Conservation (phyloP, 2,888 invertebrate genomes). For the Polyploca ridens region DNA sequence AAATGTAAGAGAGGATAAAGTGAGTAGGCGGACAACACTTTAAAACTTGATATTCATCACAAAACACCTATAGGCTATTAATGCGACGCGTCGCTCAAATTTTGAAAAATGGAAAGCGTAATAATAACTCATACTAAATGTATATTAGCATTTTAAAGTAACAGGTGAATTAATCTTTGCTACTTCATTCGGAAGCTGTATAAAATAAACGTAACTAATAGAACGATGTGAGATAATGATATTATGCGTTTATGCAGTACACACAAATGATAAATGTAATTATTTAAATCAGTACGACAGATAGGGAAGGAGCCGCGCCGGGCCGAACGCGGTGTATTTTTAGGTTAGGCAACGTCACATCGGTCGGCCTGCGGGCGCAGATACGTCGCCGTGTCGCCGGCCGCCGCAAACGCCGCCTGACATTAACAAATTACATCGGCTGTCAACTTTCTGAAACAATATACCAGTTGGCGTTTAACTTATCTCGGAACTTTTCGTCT, state of each 20-base stretch:
- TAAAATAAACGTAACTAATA: conserved; percentile 63
- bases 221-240: conserved; percentile 66
- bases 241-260: conserved; percentile 57
- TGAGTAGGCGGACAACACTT: conserved; percentile 53
- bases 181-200: conserved; percentile 66
- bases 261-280: conserved; percentile 70
- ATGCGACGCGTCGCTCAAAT: conserved; percentile 54
- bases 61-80: conserved; percentile 60
- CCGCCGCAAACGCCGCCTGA: conserved; percentile 59
- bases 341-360: conserved; percentile 61
- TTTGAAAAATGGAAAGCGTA: no score
- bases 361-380: conserved; percentile 46
- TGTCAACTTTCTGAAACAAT: conserved; percentile 82
- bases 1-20: conserved; percentile 24
- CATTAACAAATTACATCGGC: conserved; percentile 82
- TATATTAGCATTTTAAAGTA: background rate
- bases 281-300: conserved; percentile 68
- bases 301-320: conserved; percentile 55
- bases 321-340: conserved; percentile 62
- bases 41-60: conserved; percentile 40
- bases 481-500: conserved; percentile 81
- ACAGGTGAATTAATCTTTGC: conserved; percentile 20
- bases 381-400: conserved; percentile 50
- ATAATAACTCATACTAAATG: no score
- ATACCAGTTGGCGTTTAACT: conserved; percentile 82